Conservation (phyloP, 2,888 invertebrate genomes). For the Aelia acuminata region DNA sequence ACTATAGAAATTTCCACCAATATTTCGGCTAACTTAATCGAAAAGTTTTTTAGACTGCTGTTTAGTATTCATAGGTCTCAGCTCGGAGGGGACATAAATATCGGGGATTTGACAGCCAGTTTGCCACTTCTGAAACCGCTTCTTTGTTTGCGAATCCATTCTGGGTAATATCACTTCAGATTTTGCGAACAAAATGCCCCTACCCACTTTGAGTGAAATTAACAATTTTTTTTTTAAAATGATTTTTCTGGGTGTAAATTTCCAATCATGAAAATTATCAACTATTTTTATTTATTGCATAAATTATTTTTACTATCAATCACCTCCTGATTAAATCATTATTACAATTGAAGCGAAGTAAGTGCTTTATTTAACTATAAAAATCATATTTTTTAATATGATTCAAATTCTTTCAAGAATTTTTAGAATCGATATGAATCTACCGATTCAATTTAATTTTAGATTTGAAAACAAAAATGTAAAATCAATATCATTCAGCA, state of each 20-base stretch:
- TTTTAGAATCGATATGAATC: too few relatives aligned
- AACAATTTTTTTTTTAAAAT: background rate
- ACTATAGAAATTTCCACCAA: background rate
- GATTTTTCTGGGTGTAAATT: background rate
- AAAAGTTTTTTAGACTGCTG: constrained; percentile 12
- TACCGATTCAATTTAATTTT: too few relatives aligned
- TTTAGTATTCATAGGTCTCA: constrained; percentile 45
- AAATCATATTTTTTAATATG: too few relatives aligned
- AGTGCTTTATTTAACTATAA: too few relatives aligned
- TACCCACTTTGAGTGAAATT: background rate
- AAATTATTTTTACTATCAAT: too few relatives aligned
- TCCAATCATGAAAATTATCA: background rate
- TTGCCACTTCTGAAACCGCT: background rate
- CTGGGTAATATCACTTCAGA: background rate
- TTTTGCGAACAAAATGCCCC: background rate
- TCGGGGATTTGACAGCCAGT: constrained; percentile 9
- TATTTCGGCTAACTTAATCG: constrained; percentile 17
- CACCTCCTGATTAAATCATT: too few relatives aligned
- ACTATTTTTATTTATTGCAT: too few relatives aligned
- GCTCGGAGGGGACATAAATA: background rate
- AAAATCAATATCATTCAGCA: too few relatives aligned
- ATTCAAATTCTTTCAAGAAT: too few relatives aligned
- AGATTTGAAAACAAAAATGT: too few relatives aligned
- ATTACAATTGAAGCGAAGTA: too few relatives aligned
- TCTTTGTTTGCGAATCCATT: background rate